phyloP scores from a whole-genome alignment of 2,797 vertebrate species.

The Muraenolepis orangiensis region DNA sequence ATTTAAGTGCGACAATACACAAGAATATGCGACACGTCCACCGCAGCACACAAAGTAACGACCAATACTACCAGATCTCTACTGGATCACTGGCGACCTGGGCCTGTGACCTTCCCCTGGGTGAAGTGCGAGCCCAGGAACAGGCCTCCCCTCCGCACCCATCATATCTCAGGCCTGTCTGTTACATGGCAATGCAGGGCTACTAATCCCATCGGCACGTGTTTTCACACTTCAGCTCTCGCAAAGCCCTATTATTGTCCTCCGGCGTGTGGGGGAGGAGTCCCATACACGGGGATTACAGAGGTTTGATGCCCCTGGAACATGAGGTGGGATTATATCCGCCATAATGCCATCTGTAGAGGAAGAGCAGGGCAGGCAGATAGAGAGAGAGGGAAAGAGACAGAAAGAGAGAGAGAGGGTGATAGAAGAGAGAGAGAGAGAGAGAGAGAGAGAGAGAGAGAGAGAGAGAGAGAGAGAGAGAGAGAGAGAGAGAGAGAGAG shows the following conservation, averaged over 20 bases:
- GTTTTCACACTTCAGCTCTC: slow-evolving; percentile 22
- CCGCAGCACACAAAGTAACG: not conserved
- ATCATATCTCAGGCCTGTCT: not conserved
- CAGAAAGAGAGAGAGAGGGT: slow-evolving; percentile 20
- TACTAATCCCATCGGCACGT: slow-evolving; percentile 55
- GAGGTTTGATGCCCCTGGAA: slow-evolving; percentile 24
- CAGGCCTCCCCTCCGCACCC: not conserved
- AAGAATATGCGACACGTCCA: not conserved
- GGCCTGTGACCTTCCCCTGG: not conserved
- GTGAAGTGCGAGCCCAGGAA: not conserved
- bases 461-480: slow-evolving; percentile 19
- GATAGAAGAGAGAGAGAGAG: slow-evolving; percentile 9
- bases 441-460: slow-evolving; percentile 20
- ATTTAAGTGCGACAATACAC: not conserved
- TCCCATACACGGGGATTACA: slow-evolving; percentile 47
- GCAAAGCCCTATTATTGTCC: slow-evolving; percentile 41
- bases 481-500: slow-evolving; percentile 11
- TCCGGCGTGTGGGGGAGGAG: slow-evolving; percentile 58
- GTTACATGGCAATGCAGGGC: not conserved
- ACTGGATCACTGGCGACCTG: not conserved
- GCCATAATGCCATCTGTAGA: not conserved
- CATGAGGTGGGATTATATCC: slow-evolving; percentile 36
- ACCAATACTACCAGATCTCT: not conserved
- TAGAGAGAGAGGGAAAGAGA: slow-evolving; percentile 4
- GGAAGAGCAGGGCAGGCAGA: not conserved